Conservation (phyloP, 2,113 vertebrate genomes). For the Leptobrachium leishanense region DNA sequence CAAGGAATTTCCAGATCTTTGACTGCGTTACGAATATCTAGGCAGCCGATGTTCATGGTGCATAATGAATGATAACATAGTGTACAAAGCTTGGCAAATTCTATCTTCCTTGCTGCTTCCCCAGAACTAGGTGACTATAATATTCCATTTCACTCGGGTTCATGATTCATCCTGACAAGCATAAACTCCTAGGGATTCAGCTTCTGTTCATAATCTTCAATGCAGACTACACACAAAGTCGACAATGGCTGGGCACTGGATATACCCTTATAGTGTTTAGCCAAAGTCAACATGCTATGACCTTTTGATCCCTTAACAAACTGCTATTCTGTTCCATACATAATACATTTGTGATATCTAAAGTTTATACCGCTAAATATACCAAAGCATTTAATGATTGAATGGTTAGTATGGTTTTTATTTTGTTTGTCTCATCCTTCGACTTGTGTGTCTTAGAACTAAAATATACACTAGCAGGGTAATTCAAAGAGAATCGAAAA, state of each 20-base stretch:
- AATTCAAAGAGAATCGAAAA: too few relatives aligned
- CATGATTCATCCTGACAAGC: constrained; percentile 28
- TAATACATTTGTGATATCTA: too few relatives aligned
- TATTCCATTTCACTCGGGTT: background rate
- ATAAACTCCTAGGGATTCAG: constrained; percentile 5
- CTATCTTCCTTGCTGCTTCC: constrained; percentile 6
- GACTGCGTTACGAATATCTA: constrained; percentile 17
- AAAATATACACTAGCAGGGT: too few relatives aligned
- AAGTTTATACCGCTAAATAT: too few relatives aligned
- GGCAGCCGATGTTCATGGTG: constrained; percentile 19
- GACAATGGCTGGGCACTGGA: background rate
- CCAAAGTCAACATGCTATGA: too few relatives aligned
- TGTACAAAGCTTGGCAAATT: constrained; percentile 19
- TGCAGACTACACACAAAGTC: background rate
- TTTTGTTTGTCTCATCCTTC: too few relatives aligned
- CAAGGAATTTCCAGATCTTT: constrained; percentile 26
- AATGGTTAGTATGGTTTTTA: too few relatives aligned
- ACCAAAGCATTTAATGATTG: too few relatives aligned
- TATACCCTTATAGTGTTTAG: background rate
- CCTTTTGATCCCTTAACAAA: too few relatives aligned
- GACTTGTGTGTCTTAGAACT: too few relatives aligned
- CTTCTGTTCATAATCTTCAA: background rate
- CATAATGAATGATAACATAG: constrained; percentile 44
- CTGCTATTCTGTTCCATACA: too few relatives aligned
- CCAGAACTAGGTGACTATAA: background rate